Evolutionary conservation across 2,888 invertebrate species (phyloP), one percentile per base, ranked within the genome.

Genomic region (Heterodera filipjevi): DNA sequence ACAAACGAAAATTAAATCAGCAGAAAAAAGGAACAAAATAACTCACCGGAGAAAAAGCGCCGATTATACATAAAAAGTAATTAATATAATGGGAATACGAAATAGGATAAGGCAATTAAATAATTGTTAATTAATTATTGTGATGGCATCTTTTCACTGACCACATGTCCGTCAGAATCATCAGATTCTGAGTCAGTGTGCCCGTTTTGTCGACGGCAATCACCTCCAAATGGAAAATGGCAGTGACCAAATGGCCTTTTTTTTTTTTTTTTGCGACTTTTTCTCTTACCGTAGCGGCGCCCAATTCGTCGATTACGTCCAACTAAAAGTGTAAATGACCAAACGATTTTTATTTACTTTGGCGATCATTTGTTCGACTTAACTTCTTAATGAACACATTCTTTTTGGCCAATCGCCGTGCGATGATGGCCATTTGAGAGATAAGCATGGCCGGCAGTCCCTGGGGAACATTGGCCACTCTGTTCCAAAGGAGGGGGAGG

Each of bases 331-430:
- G n/a, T n/a, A n/a, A n/a, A n/a, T n/a, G n/a, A n/a, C n/a, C n/a
- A n/a, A n/a, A 5, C 19, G 53, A n/a, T 19, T 27, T 85, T 68
- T 84, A 84, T 78, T 59, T 59, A 27, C 3, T 59, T 59, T 59
- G 59, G 27, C 27, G 5, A 27, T 39, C n/a, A n/a, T 85, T 64
- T 75, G 44, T 5, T 1, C 8, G 10, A 53, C 59, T 59, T 59
- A 59, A 59, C 39, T 59, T 71, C 78, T 87, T 87, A 79, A 99
- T 99, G 90, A 99, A 99, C 88, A 99, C 99, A 91, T 99, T 99
- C 93, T 99, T 99, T 92, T 98, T 98, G 88, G 99, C 99, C 99
- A 99, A 99, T 91, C 99, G 93, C 85, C 99, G 93, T 79, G 98
- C 88, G 74, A 88, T 88, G 66, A 88, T 88, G 82, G 83, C 80